Evolutionary conservation across 2,113 vertebrate species (phyloP).

Genomic region (Dasyurus viverrinus): DNA sequence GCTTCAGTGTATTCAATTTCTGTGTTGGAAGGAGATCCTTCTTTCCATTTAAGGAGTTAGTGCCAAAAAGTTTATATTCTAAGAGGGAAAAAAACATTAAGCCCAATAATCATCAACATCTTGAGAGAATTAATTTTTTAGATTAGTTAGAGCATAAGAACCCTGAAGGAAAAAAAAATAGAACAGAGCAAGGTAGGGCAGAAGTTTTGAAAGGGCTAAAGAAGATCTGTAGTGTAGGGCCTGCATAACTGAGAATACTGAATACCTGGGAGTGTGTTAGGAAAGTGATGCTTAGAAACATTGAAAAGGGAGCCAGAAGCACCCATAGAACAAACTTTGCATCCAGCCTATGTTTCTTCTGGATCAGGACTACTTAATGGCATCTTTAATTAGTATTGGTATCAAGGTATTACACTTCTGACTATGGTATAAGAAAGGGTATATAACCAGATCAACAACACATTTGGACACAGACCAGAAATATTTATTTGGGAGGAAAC

Average conservation of each 20-base stretch:
- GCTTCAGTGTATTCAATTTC: background rate
- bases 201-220: background rate
- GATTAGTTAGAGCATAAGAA: background rate
- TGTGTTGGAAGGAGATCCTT: background rate
- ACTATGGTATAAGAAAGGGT: no score
- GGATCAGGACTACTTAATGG: background rate
- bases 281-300: background rate
- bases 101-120: background rate
- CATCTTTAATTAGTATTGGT: background rate
- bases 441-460: background rate
- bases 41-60: background rate
- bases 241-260: background rate
- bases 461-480: background rate
- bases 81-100: background rate
- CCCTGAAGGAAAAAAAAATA: background rate
- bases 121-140: background rate
- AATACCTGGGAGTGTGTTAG: background rate
- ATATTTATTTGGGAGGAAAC: background rate
- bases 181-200: background rate
- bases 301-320: background rate
- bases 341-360: background rate
- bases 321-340: background rate
- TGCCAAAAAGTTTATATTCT: background rate
- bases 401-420: background rate
- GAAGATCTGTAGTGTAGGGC: background rate